Evolutionary conservation across 2,888 invertebrate species (phyloP), one percentile per base, ranked within the genome.

Genomic region (Tetranychus truncatus): DNA sequence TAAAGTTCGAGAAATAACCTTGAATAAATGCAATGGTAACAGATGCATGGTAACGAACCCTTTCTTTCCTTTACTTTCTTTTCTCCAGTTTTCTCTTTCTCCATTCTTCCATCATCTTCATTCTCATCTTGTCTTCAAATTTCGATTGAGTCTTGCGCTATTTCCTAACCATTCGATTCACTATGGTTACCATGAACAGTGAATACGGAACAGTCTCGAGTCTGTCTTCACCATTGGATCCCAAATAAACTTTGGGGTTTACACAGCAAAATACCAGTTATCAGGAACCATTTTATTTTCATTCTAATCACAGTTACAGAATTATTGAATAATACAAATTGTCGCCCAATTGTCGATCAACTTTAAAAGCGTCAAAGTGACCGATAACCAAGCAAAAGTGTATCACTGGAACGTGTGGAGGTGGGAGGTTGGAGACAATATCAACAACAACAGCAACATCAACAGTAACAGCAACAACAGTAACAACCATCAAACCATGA

Each of bases 111-210:
- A 9, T 72, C 72, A n/a, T 24, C 24, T 3, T 72, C 72, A 9
- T 24, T 72, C 72, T 72, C 72, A 20, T 24, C 44, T 24, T 24
- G 9, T 72, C 72, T 72, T 69, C 55, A 2, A 55, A 6, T 55
- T 55, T 55, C 15, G 55, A 15, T 55, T 15, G 9, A 15, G 55
- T 55, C 55, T 55, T 55, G 55, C 55, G 55, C 55, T 55, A 9
- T 55, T 15, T 55, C 7, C 15, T 6, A 15, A 2, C 55, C 55
- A 55, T 15, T 55, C 55, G 55, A 55, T 15, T 55, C 55, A 15
- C 55, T 15, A 55, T 55, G 55, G 55, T 15, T 55, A 55, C 55
- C 55, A 55, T 55, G 55, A 55, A 55, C 55, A 55, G 55, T 55
- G 55, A 55, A 55, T 15, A 55, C 55, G 55, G 55, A 55, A 55